phyloP scores from a whole-genome alignment of 2,888 invertebrate species.

The Bruchidius siliquastri region DNA sequence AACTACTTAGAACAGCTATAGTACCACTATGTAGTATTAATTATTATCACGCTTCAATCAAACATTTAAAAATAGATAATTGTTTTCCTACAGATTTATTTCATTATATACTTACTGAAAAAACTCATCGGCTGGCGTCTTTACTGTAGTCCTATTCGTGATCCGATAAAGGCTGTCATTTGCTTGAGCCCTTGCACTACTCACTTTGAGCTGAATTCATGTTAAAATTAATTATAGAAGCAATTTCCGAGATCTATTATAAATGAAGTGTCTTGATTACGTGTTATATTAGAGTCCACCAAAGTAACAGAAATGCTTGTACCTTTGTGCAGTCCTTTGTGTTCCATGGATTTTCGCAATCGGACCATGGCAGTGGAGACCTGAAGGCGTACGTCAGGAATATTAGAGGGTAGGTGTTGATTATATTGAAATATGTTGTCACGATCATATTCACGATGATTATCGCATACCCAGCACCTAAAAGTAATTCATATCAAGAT shows the following conservation, averaged over 20 bases:
- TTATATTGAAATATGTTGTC: conserved; percentile 78
- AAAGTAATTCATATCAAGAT: conserved; percentile 18
- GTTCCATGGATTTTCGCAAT: conserved; percentile 80
- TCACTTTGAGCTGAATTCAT: conserved; percentile 5
- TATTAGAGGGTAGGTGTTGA: conserved; percentile 79
- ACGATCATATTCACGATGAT: conserved; percentile 76
- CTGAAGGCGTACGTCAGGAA: conserved; percentile 71
- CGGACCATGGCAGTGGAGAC: conserved; percentile 68
- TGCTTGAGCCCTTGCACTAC: not conserved
- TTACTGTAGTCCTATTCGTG: conserved; percentile 37
- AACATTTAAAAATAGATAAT: too few relatives aligned
- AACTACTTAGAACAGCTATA: too few relatives aligned
- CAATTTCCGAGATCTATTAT: not conserved
- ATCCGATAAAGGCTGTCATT: not conserved
- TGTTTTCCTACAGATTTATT: too few relatives aligned
- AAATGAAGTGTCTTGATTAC: not conserved
- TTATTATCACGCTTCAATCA: too few relatives aligned
- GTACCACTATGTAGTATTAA: too few relatives aligned
- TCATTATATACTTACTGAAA: conserved; percentile 60
- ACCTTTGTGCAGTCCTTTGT: conserved; percentile 67
- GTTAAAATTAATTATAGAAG: not conserved
- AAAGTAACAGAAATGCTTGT: conserved; percentile 4
- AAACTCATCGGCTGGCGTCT: conserved; percentile 77
- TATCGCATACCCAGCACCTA: conserved; percentile 83
- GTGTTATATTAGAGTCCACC: conserved; percentile 21